Percentiles rank a stretch among this genome's conserved stretches.
phyloP scores from a whole-genome alignment of 2,888 invertebrate genomes.

The Synanthedon formicaeformis region DNA sequence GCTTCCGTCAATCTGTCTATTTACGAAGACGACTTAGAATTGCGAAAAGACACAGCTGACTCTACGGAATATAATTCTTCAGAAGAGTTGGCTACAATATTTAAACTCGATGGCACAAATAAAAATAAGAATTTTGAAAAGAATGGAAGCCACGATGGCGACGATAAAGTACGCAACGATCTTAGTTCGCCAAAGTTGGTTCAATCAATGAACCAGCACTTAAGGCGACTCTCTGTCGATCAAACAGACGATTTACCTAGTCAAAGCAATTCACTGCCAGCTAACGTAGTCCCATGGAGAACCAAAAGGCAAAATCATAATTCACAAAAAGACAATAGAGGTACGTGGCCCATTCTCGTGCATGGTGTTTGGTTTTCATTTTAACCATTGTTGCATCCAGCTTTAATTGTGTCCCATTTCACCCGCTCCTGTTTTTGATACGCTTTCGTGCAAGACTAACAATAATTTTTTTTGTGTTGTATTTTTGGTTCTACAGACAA shows the following conservation, averaged over 20 bases:
- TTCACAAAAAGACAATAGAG: constrained; percentile 62
- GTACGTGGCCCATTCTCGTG: constrained; percentile 60
- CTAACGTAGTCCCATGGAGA: constrained; percentile 61
- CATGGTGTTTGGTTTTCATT: constrained; percentile 61
- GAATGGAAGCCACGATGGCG: constrained; percentile 11
- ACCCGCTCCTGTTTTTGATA: constrained; percentile 7
- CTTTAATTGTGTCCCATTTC: constrained; percentile 24
- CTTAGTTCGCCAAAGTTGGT: constrained; percentile 63
- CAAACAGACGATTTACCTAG: constrained; percentile 50
- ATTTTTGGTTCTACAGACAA: constrained; percentile 22
- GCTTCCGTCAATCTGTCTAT: constrained; percentile 52
- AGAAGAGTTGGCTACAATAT: constrained; percentile 74
- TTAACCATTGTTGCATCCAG: constrained; percentile 53
- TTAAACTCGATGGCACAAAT: constrained; percentile 49
- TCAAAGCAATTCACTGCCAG: constrained; percentile 61
- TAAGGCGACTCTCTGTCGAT: constrained; percentile 54
- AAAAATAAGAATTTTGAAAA: constrained; percentile 19
- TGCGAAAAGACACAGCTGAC: constrained; percentile 49
- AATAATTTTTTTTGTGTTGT: constrained; percentile 11
- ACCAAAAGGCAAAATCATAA: constrained; percentile 52
- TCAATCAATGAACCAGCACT: constrained; percentile 54
- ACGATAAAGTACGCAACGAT: constrained; percentile 37
- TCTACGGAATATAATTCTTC: constrained; percentile 74
- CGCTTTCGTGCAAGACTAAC: constrained; percentile 3
- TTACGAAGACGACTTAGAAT: constrained; percentile 55